Evolutionary conservation across 2,113 vertebrate genomes (phyloP), one percentile per base, ranked within the genome.

Genomic region (Caranx ignobilis): DNA sequence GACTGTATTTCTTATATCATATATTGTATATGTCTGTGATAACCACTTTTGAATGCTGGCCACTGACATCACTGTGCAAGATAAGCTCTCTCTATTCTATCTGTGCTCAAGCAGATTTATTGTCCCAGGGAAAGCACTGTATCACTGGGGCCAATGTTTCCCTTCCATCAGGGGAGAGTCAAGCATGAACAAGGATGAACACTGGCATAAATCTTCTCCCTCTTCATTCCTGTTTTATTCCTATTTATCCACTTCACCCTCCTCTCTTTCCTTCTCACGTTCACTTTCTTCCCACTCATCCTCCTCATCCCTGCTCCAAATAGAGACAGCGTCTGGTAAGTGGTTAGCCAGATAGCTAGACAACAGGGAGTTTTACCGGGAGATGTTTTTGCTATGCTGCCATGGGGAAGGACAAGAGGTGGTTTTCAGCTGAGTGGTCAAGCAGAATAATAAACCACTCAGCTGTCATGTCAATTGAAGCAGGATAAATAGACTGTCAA

Each of bases 41-140:
- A 90, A 90, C 84, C 81, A 89, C 76, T 79, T 84, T 85, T 85
- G 81, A 91, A 89, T 62, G 86, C 84, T 26, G 55, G 71, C 56
- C 75, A 88, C 84, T 91, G 92, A 93, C 88, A 90, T 88, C 72
- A 57, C 65, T 55, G 77, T 67, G 77, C 77, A 83, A 92, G 94
- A 95, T 95, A 95, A 94, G 90, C 90, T 84, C 73, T 79, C 90
- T 91, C 59, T 83, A 72, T 84, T 92, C 83, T 86, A 86, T 89
- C 89, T 71, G 78, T 68, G 41, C 76, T 81, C 78, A 48, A 54
- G 60, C 82, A 87, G 91, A 95, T 94, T 94, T 95, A 95, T 89
- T 81, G 88, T 91, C 77, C 89, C 71, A 68, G 75, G 80, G 75
- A 89, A 87, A 86, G 85, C 88, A 66, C 61, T 88, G 90, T 89